phyloP scores from a whole-genome alignment of 2,113 vertebrate genomes.

The Suncus etruscus region DNA sequence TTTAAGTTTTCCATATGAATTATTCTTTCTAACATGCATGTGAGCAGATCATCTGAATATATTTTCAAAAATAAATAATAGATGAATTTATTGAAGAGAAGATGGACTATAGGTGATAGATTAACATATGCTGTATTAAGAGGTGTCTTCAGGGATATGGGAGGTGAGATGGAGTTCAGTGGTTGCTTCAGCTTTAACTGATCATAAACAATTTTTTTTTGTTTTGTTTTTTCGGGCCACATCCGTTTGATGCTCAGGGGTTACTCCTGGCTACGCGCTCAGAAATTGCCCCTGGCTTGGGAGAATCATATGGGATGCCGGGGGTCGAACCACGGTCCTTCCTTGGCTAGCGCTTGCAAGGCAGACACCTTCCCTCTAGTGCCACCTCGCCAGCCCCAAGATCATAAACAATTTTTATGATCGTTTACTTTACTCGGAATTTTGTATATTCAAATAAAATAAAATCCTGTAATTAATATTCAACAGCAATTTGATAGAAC shows the following conservation, averaged over 20 bases:
- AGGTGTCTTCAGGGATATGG: neutral
- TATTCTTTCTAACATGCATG: constrained; percentile 58
- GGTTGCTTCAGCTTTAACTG: constrained; percentile 25
- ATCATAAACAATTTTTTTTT: neutral
- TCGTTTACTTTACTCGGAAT: neutral
- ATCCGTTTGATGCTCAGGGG: no score
- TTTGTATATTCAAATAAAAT: constrained; percentile 36
- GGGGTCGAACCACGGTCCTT: no score
- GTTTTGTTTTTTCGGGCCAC: no score
- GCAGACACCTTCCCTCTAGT: no score
- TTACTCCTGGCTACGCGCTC: no score
- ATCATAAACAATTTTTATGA: neutral
- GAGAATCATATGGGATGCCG: no score
- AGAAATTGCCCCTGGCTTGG: no score
- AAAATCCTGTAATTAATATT: constrained; percentile 23
- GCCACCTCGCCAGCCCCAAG: no score
- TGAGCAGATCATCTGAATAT: constrained; percentile 31
- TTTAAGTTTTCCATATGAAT: neutral
- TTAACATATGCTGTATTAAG: neutral
- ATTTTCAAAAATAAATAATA: constrained; percentile 60
- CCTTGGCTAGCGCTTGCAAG: no score
- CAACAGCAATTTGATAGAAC: constrained; percentile 26
- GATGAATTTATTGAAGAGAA: constrained; percentile 44
- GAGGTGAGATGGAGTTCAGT: neutral
- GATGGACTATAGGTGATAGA: neutral